Conservation (phyloP, 2,797 vertebrate species). For the Bradypodion ventrale region DNA sequence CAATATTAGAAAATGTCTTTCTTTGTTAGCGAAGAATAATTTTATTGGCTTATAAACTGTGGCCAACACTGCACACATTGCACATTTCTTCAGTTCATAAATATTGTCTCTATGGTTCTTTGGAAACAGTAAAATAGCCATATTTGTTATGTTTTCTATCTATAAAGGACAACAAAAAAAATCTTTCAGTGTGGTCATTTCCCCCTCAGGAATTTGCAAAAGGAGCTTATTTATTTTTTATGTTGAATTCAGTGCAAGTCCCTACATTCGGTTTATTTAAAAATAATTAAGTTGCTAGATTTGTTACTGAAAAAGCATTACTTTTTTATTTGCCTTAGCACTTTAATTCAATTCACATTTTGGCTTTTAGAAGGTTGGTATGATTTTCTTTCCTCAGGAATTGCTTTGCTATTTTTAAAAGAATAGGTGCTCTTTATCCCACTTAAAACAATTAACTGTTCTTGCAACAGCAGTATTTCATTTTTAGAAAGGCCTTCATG, state of each 20-base stretch:
- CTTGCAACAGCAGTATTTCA: not conserved
- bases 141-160: not conserved
- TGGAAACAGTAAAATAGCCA: not conserved
- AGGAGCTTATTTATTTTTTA: not conserved
- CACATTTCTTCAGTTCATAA: not conserved
- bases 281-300: not conserved
- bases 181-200: not conserved
- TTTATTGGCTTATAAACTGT: not conserved
- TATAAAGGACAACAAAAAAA: too few relatives aligned
- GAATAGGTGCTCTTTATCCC: not conserved
- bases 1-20: not conserved
- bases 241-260: not conserved
- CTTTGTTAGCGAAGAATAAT: not conserved
- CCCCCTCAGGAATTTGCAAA: not conserved
- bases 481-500: not conserved
- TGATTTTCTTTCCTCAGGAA: not conserved
- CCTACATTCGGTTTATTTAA: conserved; percentile 8
- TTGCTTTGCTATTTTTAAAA: not conserved
- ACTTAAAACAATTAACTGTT: not conserved
- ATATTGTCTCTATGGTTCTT: not conserved
- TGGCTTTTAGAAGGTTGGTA: not conserved
- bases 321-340: not conserved
- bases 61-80: too few relatives aligned
- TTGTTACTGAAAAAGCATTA: not conserved
- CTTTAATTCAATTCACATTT: not conserved